These are phyloP conservation scores for Isichthys henryi DNA, from an alignment of 2,113 vertebrate species.

Conservation along the genomic window DNA sequence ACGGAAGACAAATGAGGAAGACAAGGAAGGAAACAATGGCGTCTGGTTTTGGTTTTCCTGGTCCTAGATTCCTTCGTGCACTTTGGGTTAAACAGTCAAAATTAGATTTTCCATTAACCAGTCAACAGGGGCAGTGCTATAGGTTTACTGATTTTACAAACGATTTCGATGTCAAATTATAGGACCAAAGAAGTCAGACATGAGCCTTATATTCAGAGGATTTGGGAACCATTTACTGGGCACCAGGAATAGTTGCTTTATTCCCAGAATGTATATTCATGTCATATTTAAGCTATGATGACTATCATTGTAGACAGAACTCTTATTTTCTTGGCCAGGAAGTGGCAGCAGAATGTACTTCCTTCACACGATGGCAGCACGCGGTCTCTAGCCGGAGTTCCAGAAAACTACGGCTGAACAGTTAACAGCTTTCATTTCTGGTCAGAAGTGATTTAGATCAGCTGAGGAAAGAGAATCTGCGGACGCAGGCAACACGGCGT, in stretches of 20 bases:
- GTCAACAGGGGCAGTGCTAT: background rate
- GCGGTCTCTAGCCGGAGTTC: background rate
- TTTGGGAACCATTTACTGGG: background rate
- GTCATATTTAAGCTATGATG: background rate
- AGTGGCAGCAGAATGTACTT: too few species aligned
- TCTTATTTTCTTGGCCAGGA: background rate
- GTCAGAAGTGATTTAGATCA: background rate
- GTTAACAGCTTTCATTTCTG: conserved; percentile 5
- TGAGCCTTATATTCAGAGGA: background rate
- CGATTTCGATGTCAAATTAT: background rate
- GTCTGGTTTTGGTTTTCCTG: background rate
- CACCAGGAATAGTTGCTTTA: background rate
- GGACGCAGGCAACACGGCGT: background rate
- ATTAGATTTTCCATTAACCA: background rate
- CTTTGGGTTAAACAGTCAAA: background rate
- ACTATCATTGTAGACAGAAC: background rate
- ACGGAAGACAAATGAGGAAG: background rate
- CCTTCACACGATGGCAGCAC: background rate
- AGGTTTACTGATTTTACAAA: background rate
- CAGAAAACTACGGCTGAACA: background rate
- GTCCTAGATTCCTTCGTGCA: background rate
- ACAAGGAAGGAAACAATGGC: background rate
- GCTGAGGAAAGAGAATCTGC: background rate
- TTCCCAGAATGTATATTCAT: background rate
- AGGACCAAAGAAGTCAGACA: background rate